Evolutionary conservation across 1,140 invertebrate genomes (phyloP), one percentile per base, ranked within the genome.

Genomic region (Drosophila novamexicana): DNA sequence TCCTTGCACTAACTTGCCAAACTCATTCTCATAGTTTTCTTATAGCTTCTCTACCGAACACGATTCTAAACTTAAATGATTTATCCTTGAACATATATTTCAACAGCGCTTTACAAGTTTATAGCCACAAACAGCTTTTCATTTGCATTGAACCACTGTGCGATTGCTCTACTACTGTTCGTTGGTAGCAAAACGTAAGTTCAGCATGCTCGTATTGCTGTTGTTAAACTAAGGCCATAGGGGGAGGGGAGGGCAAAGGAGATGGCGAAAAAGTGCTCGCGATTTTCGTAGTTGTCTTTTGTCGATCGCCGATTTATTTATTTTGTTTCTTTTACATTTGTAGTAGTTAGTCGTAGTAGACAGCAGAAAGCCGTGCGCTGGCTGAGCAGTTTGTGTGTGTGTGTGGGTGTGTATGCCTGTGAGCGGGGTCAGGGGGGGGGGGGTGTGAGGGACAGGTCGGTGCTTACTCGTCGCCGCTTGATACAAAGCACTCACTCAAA

Each of bases 271-370:
- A 69, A 61, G 40, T 59, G 68, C 57, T 77, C 70, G 75, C 59
- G 52, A 75, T 70, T 67, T 72, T 86, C 67, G 79, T 88, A 88
- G 71, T 88, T 82, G 78, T 79, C 79, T 81, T 82, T 83, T 70
- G 77, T 65, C 82, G 83, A 88, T 88, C 75, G 79, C 50, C 50
- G 49, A 82, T 59, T 79, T 75, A 52, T 74, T 72, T 54, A 54
- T 79, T 73, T 73, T 49, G 62, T 49, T 73, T 54, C 16, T 14
- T 36, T 22, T 67, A 40, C 36, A 52, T 39, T 34, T 57, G 66
- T 69, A 72, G 39, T 74, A 56, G 66, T 68, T 73, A 73, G 65
- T 73, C 45, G 71, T 40, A 67, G 69, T 45, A 59, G 39, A 59
- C 40, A 59, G 64, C 18, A 61, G 47, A 18, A 50, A 12, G 14